Conservation (phyloP, 2,797 vertebrate species). For the Rhyacichthys aspro region DNA sequence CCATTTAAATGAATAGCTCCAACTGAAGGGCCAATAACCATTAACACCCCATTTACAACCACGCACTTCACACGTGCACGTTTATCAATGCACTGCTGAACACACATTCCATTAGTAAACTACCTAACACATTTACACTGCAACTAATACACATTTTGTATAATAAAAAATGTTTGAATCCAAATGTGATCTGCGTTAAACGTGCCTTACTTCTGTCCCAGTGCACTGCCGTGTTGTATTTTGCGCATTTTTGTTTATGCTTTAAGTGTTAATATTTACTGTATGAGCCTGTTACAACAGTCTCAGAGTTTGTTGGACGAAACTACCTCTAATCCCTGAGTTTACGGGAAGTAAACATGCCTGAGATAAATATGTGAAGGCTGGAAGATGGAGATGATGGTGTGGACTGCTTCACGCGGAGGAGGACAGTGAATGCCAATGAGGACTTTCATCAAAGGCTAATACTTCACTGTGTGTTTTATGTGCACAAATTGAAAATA, state of each 20-base stretch:
- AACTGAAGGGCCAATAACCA: constrained; percentile 8
- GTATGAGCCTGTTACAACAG: not conserved
- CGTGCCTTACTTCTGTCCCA: not conserved
- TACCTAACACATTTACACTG: not conserved
- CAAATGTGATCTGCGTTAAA: too few species aligned
- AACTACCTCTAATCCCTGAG: not conserved
- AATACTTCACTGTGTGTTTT: too few species aligned
- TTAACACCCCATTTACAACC: constrained; percentile 3
- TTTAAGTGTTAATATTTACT: not conserved
- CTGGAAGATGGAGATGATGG: not conserved
- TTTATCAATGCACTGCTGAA: too few species aligned
- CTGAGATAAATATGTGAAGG: not conserved
- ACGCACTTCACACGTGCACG: not conserved
- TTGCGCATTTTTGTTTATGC: not conserved
- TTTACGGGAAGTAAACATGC: not conserved
- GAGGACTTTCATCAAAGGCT: too few species aligned
- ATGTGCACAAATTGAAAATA: not conserved
- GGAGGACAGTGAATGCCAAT: too few species aligned
- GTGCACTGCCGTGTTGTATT: too few species aligned
- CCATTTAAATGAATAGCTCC: constrained; percentile 3
- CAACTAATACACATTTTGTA: too few species aligned
- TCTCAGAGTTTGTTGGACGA: not conserved
- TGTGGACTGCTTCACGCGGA: not conserved
- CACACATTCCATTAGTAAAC: not conserved
- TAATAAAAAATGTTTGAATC: not conserved